Evolutionary conservation across 1,140 invertebrate species (phyloP), one percentile per base, ranked within the genome.

Genomic region (Macrobrachium rosenbergii): DNA sequence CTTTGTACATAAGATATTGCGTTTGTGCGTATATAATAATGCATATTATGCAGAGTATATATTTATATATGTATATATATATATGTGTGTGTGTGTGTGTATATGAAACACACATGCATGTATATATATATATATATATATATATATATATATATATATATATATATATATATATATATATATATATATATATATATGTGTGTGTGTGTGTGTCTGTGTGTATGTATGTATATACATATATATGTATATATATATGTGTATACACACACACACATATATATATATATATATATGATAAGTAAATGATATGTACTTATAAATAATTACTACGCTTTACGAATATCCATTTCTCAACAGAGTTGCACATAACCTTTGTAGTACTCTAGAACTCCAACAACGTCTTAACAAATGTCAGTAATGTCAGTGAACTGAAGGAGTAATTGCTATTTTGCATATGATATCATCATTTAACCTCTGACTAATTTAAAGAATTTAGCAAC

Each of bases 141-240:
- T 76, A 76, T 76, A 76, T 76, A 76, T 21, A 76, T 76, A 76
- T 76, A 52, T 76, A 52, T 76, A 76, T 76, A 76, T 76, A 21
- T 76, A 76, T 76, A 76, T 76, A 76, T 76, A 76, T 76, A 76
- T 21, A 76, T 21, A 76, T 21, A 76, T 21, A 76, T 21, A 76
- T 12, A 67, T 14, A 67, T 14, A 67, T 14, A 67, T 12, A 67
- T 14, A 67, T 14, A 67, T 14, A 67, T 12, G 12, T 14, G 12
- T 14, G 12, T 14, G 12, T 12, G 12, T 14, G 12, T 12, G 12
- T 23, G 12, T 23, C 5, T 23, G 12, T 23, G 12, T 23, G 12
- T 23, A 67, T 23, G 21, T 23, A 67, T 23, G 12, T 23, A 67
- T 23, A 67, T 23, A 67, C 14, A 67, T 23, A 67, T 23, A 67